phyloP scores from a whole-genome alignment of 2,888 invertebrate genomes.

The Macrophya annulata region DNA sequence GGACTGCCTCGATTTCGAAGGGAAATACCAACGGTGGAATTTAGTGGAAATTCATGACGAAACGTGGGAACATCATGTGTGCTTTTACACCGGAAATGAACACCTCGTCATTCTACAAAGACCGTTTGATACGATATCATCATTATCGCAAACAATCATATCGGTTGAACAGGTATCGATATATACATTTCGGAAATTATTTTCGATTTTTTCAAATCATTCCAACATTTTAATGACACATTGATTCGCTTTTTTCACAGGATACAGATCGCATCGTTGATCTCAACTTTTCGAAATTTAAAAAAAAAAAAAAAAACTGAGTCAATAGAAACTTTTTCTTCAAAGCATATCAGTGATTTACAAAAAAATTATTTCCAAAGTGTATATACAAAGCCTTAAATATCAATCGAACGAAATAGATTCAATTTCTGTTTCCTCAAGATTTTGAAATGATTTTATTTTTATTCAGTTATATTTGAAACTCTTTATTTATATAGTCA shows the following conservation, averaged over 20 bases:
- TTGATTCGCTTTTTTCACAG: no score
- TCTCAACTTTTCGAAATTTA: no score
- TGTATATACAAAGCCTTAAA: no score
- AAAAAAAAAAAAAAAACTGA: no score
- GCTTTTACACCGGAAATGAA: conserved; percentile 12
- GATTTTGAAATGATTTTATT: not conserved
- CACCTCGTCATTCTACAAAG: not conserved
- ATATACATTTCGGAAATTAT: no score
- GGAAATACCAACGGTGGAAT: conserved; percentile 18
- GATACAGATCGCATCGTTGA: no score
- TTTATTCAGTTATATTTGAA: not conserved
- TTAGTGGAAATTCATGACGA: conserved; percentile 8
- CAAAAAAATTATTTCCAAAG: no score
- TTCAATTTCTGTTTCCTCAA: not conserved
- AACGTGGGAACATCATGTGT: not conserved
- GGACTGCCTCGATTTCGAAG: conserved; percentile 35
- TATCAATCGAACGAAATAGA: not conserved
- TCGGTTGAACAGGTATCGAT: no score
- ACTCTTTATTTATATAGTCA: not conserved
- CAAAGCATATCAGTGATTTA: no score
- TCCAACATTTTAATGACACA: no score
- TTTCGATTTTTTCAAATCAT: no score
- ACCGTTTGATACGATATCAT: not conserved
- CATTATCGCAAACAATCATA: not conserved
- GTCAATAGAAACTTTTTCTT: no score